These are phyloP conservation scores for Linnaemya vulpina DNA, from an alignment of 2,888 invertebrate genomes.

Conservation along the genomic window DNA sequence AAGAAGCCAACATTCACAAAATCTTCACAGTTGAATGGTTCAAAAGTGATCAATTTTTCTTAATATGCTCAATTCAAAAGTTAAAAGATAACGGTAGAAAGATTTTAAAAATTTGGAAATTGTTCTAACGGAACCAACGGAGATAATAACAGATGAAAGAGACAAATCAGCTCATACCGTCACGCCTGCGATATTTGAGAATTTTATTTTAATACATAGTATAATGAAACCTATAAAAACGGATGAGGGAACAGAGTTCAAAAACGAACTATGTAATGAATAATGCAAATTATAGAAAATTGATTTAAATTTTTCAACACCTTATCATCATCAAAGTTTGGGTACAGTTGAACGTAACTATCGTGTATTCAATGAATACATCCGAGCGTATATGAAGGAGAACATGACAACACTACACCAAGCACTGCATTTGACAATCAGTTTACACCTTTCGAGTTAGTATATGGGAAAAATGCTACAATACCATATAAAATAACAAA, in stretches of 20 bases:
- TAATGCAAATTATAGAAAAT: too few species aligned
- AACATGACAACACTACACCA: too few species aligned
- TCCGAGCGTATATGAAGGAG: not conserved
- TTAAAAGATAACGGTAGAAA: not conserved
- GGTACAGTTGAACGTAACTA: not conserved
- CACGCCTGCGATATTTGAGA: too few species aligned
- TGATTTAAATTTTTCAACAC: not conserved
- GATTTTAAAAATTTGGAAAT: not conserved
- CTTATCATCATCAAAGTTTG: not conserved
- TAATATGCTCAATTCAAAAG: not conserved
- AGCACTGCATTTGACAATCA: too few species aligned
- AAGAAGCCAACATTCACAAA: too few species aligned
- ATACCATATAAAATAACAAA: not conserved
- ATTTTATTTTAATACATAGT: too few species aligned
- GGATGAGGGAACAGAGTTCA: too few species aligned
- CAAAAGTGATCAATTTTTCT: not conserved
- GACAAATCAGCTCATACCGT: too few species aligned
- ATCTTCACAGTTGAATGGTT: not conserved
- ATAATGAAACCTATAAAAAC: too few species aligned
- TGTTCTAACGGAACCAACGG: not conserved
- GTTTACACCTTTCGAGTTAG: not conserved
- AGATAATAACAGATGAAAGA: not conserved
- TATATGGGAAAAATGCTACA: not conserved
- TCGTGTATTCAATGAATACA: not conserved
- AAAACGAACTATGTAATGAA: too few species aligned